Base-by-base conservation (phyloP, 2,797 vertebrate species). In the Syndactyla subalaris region DNA sequence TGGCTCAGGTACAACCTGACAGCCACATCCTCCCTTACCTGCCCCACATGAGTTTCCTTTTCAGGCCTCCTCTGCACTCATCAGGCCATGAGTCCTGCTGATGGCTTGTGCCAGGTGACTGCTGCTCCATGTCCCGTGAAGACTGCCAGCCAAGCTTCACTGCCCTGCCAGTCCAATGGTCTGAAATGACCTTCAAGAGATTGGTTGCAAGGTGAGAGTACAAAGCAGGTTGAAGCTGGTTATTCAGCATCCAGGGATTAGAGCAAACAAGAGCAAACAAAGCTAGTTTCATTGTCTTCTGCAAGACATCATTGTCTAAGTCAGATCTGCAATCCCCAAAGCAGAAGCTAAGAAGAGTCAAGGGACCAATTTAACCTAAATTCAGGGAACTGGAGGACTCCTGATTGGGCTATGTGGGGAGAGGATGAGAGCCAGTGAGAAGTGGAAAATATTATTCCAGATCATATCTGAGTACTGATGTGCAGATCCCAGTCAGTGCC, bases 151-250 rank as follows among this genome's bases (percentile, higher is more conserved):
- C 91, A 85, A 67, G 36, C 15, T 75, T 61, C 46, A 38, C 48
- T 46, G 39, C 52, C 45, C 74, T 78, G 59, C 48, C 29, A 63
- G 79, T 49, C 82, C 79, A 81, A 7, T 4, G 2, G 52, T 34
- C 85, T 72, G 73, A 92, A 85, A 81, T 80, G 76, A 93, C 95
- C 91, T 91, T 95, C 72, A 89, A 48, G 92, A 66, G 24, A 32
- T 0, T 38, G 21, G 9, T 43, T 81, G 30, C 83, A 73, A 86
- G 88, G 87, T 88, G 68, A 92, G 93, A 89, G 75, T 54, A 71
- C 68, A 66, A 48, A 77, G 48, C 30, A 85, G 45, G 34, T 46
- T 43, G 72, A 70, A 74, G n/a, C 41, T 73, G 52, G 71, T 86
- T 89, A 49, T 65, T 85, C 63, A 86, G 45, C 80, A 76, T 61